These are phyloP conservation scores for Nasonia longicornis DNA, from an alignment of 1,140 invertebrate species.

Conservation along the genomic window DNA sequence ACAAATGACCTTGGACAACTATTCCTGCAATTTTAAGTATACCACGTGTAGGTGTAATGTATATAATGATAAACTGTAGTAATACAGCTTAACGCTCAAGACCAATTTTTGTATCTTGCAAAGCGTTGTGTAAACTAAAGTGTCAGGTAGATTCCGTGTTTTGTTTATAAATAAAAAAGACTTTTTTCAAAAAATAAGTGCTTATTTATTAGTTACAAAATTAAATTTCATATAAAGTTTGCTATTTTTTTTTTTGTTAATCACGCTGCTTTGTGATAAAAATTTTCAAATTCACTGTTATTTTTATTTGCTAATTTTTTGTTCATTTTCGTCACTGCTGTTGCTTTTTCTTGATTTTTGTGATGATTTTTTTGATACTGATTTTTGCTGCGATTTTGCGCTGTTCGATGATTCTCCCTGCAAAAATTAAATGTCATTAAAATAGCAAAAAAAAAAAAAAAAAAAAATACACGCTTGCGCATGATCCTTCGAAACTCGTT, in stretches of 20 bases:
- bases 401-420: conserved; percentile 29
- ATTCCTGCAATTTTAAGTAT: neutral
- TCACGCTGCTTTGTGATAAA: neutral
- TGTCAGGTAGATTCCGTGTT: conserved; percentile 16
- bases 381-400: neutral
- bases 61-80: neutral
- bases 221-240: conserved; percentile 11
- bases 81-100: neutral
- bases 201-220: conserved; percentile 15
- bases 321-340: conserved; percentile 2
- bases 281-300: neutral
- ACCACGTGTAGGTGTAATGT: neutral
- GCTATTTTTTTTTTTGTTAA: conserved; percentile 10
- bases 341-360: conserved; percentile 34
- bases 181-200: conserved; percentile 15
- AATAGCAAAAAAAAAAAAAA: too few species aligned
- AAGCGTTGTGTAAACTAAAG: conserved; percentile 9
- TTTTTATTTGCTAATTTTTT: conserved; percentile 20
- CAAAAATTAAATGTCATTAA: neutral
- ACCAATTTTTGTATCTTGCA: conserved; percentile 37
- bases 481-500: too few species aligned
- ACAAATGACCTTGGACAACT: neutral
- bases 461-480: too few species aligned
- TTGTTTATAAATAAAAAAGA: conserved; percentile 30
- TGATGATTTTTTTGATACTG: conserved; percentile 11